A percentile compares a stretch with the other conserved stretches of the same genome.
Conservation (phyloP, 1,140 invertebrate genomes). For the Cotesia typhae region DNA sequence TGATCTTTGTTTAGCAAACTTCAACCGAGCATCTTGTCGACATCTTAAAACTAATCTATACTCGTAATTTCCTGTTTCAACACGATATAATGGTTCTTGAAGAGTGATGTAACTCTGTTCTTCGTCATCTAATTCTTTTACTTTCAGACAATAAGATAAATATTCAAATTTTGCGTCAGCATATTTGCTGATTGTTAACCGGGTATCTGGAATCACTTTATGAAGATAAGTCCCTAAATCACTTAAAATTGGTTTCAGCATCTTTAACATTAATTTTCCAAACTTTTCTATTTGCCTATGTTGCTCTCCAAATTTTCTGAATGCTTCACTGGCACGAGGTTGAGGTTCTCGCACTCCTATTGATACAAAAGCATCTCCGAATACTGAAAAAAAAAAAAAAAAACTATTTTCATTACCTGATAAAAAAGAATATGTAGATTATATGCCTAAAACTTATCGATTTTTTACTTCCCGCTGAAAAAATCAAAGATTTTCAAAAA, state of each 20-base stretch:
- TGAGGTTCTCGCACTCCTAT: constrained; percentile 97
- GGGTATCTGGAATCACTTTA: constrained; percentile 98
- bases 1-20: constrained; percentile 91
- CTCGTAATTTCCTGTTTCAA: constrained; percentile 99
- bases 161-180: constrained; percentile 99
- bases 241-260: constrained; percentile 89
- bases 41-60: constrained; percentile 94
- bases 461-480: too few relatives aligned
- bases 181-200: constrained; percentile 96
- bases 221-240: constrained; percentile 96
- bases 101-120: constrained; percentile 92
- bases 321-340: constrained; percentile 93
- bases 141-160: constrained; percentile 96
- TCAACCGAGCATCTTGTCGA: constrained; percentile 88
- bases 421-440: neutral
- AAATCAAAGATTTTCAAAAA: too few relatives aligned
- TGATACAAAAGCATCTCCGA: constrained; percentile 93
- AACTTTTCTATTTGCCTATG: constrained; percentile 93
- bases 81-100: constrained; percentile 96
- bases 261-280: constrained; percentile 89
- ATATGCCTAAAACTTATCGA: neutral
- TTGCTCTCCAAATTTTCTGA: constrained; percentile 93
- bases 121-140: constrained; percentile 98
- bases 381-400: constrained; percentile 72
- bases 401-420: neutral